Conservation (phyloP, 1,140 invertebrate species). For the Sesamia nonagrioides region DNA sequence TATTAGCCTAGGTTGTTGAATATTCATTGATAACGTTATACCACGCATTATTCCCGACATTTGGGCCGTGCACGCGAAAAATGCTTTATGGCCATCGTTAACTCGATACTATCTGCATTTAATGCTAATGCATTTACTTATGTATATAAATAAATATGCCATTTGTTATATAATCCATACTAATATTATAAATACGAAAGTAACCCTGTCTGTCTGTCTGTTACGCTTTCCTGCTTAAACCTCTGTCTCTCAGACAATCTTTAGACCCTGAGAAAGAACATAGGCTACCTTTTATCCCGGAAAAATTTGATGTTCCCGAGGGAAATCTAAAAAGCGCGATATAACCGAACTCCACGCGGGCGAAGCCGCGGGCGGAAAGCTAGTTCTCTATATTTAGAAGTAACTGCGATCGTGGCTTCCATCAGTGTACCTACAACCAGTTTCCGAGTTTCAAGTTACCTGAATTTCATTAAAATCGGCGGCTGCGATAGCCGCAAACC, state of each 20-base stretch:
- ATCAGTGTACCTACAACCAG: neutral
- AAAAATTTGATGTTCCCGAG: too few species aligned
- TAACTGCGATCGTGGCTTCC: neutral
- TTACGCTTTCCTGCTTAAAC: too few species aligned
- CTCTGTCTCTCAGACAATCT: neutral
- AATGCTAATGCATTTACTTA: slow-evolving; percentile 31
- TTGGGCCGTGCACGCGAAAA: slow-evolving; percentile 47
- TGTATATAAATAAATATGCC: slow-evolving; percentile 22
- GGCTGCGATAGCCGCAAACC: too few species aligned
- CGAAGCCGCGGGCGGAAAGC: too few species aligned
- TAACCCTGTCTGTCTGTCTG: too few species aligned
- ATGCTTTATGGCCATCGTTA: slow-evolving; percentile 46
- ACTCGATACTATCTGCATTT: slow-evolving; percentile 46
- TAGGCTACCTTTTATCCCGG: too few species aligned
- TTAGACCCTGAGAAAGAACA: too few species aligned
- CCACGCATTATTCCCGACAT: slow-evolving; percentile 51
- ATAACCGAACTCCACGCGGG: too few species aligned
- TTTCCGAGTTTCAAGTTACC: neutral
- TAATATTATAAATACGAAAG: too few species aligned
- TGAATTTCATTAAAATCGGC: neutral
- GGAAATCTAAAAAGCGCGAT: too few species aligned
- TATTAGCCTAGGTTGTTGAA: slow-evolving; percentile 66
- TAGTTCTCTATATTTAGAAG: neutral
- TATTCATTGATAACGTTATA: slow-evolving; percentile 59
- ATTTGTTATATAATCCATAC: neutral